Evolutionary conservation across 2,888 invertebrate species (phyloP).

Genomic region (Serripes groenlandicus): DNA sequence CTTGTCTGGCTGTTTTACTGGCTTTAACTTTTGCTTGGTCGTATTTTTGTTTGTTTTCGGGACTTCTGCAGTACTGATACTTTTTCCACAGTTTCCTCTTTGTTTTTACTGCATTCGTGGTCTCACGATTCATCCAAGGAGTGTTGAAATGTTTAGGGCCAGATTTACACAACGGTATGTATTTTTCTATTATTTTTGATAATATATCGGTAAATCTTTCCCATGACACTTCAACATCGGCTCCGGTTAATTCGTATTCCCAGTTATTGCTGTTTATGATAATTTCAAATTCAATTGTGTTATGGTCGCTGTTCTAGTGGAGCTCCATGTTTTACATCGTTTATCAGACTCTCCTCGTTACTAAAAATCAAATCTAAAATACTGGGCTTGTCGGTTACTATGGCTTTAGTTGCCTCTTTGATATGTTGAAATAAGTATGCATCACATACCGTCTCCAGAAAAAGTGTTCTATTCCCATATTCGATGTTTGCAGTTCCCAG

Average conservation of each 20-base stretch:
- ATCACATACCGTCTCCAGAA: background rate
- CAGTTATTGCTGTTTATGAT: background rate
- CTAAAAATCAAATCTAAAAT: background rate
- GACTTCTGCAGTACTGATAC: background rate
- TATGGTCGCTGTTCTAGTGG: background rate
- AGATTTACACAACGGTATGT: background rate
- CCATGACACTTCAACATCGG: background rate
- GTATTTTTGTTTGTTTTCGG: background rate
- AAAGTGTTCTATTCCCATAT: background rate
- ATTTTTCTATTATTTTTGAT: background rate
- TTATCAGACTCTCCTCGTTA: background rate
- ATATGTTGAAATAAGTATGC: background rate
- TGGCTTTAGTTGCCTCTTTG: background rate
- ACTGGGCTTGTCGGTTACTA: background rate
- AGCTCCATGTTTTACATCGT: background rate
- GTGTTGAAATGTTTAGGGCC: background rate
- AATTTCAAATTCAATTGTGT: background rate
- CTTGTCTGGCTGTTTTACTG: background rate
- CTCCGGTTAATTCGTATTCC: background rate
- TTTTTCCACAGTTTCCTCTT: background rate
- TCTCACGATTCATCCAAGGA: background rate
- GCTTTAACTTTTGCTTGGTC: background rate
- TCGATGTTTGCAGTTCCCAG: background rate
- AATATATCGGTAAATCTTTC: background rate
- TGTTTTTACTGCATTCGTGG: background rate